These are phyloP conservation scores for Tryphoninae sp. DNA, from an alignment of 2,888 invertebrate species.

Conservation along the genomic window DNA sequence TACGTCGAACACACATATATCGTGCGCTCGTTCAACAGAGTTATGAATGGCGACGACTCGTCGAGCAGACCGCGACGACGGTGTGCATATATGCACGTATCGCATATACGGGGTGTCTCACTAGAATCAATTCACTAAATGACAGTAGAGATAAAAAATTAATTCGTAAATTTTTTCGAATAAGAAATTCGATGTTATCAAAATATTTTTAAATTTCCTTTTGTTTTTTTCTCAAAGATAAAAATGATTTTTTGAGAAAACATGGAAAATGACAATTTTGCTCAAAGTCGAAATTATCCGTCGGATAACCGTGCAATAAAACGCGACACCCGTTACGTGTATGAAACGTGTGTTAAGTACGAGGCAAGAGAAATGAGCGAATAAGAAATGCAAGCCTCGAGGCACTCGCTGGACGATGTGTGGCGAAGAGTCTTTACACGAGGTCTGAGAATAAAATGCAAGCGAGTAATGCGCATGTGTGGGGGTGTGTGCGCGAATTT, in stretches of 20 bases:
- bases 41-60: constrained; percentile 54
- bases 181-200: too few species aligned
- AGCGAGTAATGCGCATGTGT: not conserved
- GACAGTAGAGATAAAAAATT: too few species aligned
- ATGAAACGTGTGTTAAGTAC: not conserved
- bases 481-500: not conserved
- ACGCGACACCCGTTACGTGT: not conserved
- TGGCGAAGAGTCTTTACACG: constrained; percentile 4
- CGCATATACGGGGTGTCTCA: not conserved
- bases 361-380: constrained; percentile 21
- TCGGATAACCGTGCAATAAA: not conserved
- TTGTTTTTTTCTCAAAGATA: too few species aligned
- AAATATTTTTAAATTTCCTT: too few species aligned
- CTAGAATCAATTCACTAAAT: not conserved
- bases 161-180: too few species aligned
- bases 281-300: too few species aligned
- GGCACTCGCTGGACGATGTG: not conserved
- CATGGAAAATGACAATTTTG: too few species aligned
- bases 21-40: constrained; percentile 37
- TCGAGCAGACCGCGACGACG: constrained; percentile 4
- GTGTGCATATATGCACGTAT: not conserved
- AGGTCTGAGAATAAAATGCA: constrained; percentile 31
- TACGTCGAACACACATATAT: constrained; percentile 7
- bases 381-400: constrained; percentile 39
- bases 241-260: too few species aligned